These are phyloP conservation scores for Hypotaenidia philippensis DNA, from an alignment of 2,797 vertebrate species.

Conservation along the genomic window DNA sequence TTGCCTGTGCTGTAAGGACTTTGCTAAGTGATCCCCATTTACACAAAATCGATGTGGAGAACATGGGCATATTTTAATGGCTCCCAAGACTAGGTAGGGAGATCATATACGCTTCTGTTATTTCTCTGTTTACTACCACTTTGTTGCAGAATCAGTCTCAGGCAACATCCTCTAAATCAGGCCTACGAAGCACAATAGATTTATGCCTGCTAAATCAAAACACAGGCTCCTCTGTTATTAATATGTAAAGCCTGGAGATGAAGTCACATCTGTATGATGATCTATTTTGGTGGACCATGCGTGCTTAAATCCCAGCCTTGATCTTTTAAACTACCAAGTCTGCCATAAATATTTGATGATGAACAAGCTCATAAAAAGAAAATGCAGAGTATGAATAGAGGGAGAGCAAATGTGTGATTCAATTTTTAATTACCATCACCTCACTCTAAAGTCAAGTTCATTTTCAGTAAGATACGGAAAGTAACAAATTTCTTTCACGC, in stretches of 20 bases:
- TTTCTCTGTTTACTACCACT: neutral
- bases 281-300: constrained; percentile 65
- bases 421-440: constrained; percentile 74
- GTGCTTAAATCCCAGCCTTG: constrained; percentile 62
- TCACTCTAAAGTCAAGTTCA: constrained; percentile 10
- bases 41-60: neutral
- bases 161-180: neutral
- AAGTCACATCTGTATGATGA: constrained; percentile 64
- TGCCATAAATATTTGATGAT: constrained; percentile 76
- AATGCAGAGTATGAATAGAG: constrained; percentile 67
- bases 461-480: constrained; percentile 25
- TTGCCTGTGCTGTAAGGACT: neutral
- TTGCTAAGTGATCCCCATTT: neutral
- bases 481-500: constrained; percentile 2
- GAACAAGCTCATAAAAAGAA: constrained; percentile 76
- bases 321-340: constrained; percentile 70
- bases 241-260: constrained; percentile 60
- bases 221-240: constrained; percentile 7
- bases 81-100: neutral
- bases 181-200: neutral
- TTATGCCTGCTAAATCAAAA: constrained; percentile 36
- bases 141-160: constrained; percentile 9
- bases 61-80: neutral
- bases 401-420: constrained; percentile 54
- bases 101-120: neutral